These are phyloP conservation scores for Mellilla xanthometata DNA, from an alignment of 2,888 invertebrate genomes.

Conservation along the genomic window DNA sequence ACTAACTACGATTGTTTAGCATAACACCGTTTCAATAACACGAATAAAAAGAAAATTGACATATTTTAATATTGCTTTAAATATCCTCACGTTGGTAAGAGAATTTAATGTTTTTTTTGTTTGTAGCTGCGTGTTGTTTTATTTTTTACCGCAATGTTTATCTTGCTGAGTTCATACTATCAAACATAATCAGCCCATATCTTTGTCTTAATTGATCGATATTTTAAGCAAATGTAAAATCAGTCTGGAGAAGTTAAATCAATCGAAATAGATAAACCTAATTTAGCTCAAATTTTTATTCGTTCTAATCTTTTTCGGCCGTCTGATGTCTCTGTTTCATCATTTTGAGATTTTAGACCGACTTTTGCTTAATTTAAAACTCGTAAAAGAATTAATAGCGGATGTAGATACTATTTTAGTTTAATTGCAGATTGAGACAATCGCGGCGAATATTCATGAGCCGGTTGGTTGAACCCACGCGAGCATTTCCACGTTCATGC, in stretches of 20 bases:
- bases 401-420: conserved; percentile 56
- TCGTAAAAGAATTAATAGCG: conserved; percentile 57
- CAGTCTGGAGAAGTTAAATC: conserved; percentile 2
- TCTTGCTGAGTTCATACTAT: too few relatives aligned
- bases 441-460: conserved; percentile 53
- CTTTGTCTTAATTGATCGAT: too few relatives aligned
- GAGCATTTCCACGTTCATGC: conserved; percentile 21
- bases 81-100: too few relatives aligned
- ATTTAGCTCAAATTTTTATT: conserved; percentile 1
- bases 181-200: too few relatives aligned
- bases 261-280: conserved; percentile 8
- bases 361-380: conserved; percentile 45
- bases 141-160: too few relatives aligned
- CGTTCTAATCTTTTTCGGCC: conserved; percentile 3
- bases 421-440: conserved; percentile 51
- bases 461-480: conserved; percentile 32
- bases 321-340: conserved; percentile 21
- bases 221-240: too few relatives aligned
- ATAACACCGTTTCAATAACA: background rate
- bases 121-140: too few relatives aligned
- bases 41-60: background rate
- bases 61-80: too few relatives aligned
- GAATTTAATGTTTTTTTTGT: too few relatives aligned
- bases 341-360: too few relatives aligned
- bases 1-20: background rate